Conservation (phyloP, 2,888 invertebrate species). For the Aleiodes leptofemur region DNA sequence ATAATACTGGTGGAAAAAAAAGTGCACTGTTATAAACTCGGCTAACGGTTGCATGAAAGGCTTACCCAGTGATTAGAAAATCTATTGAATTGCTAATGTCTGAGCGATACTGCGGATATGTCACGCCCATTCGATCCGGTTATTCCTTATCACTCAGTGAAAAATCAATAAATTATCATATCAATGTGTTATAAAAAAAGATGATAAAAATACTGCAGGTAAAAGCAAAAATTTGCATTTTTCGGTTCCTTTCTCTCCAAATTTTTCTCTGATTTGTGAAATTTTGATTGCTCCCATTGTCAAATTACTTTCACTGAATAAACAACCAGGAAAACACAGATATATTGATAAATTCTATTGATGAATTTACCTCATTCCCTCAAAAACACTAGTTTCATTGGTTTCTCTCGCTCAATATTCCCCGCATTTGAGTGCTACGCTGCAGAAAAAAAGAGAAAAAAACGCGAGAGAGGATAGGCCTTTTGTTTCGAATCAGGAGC, state of each 20-base stretch:
- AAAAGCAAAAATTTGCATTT: not conserved
- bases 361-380: not conserved
- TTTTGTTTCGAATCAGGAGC: not conserved
- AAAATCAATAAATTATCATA: constrained; percentile 20
- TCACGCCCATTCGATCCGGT: constrained; percentile 17
- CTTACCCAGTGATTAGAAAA: constrained; percentile 16
- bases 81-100: constrained; percentile 34
- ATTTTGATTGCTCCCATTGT: constrained; percentile 18
- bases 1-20: not conserved
- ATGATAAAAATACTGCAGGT: not conserved
- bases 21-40: not conserved
- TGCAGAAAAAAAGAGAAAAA: not conserved
- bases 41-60: constrained; percentile 5
- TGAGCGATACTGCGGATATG: constrained; percentile 16
- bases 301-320: not conserved
- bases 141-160: constrained; percentile 9
- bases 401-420: not conserved
- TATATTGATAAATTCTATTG: constrained; percentile 10
- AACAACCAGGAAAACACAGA: not conserved
- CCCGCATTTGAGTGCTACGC: not conserved
- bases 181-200: constrained; percentile 11
- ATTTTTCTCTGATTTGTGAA: not conserved
- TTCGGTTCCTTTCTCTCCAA: not conserved
- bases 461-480: not conserved
- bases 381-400: not conserved